Evolutionary conservation across 2,113 vertebrate genomes (phyloP), one percentile per base, ranked within the genome.

Genomic region (Eudyptes chrysolophus): DNA sequence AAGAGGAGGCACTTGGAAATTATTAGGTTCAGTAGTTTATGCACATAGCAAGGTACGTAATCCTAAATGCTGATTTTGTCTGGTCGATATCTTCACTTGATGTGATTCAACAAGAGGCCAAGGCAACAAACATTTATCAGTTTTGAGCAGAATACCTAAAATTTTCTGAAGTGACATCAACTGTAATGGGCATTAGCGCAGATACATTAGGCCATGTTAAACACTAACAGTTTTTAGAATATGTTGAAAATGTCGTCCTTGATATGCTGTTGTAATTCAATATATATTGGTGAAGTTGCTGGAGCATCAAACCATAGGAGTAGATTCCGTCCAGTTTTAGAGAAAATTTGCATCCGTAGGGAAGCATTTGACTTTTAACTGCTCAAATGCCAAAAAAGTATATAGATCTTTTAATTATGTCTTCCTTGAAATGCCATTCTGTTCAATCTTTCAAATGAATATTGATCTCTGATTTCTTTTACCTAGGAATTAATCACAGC

Each of bases 11-110:
- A 99, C 99, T 90, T 99, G 99, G 99, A 99, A 99, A 97, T 99
- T 99, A 66, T 98, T 99, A 97, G 99, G 99, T 64, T 99, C 99
- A 38, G 99, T 99, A 97, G 99, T 99, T 94, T 99, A 99, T 92
- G 99, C 99, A 77, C 99, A 99, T 98, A 99, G 99, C 97, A 99
- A 99, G 99, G 99, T 99, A 98, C 1, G 81, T 77, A 51, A 65
- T 19, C 48, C 72, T 69, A 61, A 58, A 58, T 19, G 22, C 65
- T 71, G 32, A 8, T 51, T 89, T 69, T 75, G 48, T 44, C 83
- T 88, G 44, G 5, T 25, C 77, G 54, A 15, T 55, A 22, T 34
- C 44, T 76, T 66, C 54, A 21, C 26, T 75, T 54, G 5, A 10
- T 49, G 61, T 22, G 40, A 61, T 84, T 89, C 44, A 61, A 34